phyloP scores from a whole-genome alignment of 92 coral and sea anemone genomes.

The Pocillopora meandrina region DNA sequence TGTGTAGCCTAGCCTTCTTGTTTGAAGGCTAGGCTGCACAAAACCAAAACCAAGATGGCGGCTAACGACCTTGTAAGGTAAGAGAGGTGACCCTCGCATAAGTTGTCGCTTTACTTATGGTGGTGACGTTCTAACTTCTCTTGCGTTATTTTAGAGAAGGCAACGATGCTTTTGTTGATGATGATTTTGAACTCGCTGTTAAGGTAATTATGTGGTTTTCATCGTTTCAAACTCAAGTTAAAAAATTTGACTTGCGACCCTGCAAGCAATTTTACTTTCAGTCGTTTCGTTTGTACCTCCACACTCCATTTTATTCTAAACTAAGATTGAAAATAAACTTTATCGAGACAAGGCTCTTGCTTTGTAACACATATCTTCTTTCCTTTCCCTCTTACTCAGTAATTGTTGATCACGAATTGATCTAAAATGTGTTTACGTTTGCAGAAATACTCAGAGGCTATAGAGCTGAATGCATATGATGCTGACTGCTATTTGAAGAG shows the following conservation, averaged over 20 bases:
- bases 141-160: conserved; percentile 70
- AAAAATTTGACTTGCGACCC: not conserved
- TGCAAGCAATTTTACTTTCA: too few relatives aligned
- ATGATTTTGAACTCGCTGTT: conserved; percentile 75
- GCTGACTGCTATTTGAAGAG: conserved; percentile 80
- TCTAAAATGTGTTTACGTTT: not conserved
- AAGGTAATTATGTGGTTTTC: conserved; percentile 56
- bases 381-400: too few relatives aligned
- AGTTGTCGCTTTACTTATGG: not conserved
- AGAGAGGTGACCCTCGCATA: not conserved
- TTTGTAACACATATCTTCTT: too few relatives aligned
- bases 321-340: too few relatives aligned
- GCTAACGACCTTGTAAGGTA: conserved; percentile 34
- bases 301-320: too few relatives aligned
- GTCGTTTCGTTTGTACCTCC: too few relatives aligned
- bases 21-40: conserved; percentile 25
- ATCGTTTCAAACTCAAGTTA: not conserved
- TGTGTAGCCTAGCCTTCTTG: too few relatives aligned
- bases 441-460: conserved; percentile 86
- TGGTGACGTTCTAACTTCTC: not conserved
- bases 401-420: too few relatives aligned
- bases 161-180: conserved; percentile 93
- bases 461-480: conserved; percentile 76
- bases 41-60: conserved; percentile 8
- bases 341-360: too few relatives aligned